Percentiles rank a stretch among this genome's conserved stretches.
These are phyloP conservation scores for Smittia sp. DNA, from an alignment of 2,888 invertebrate genomes.

Conservation along the genomic window DNA sequence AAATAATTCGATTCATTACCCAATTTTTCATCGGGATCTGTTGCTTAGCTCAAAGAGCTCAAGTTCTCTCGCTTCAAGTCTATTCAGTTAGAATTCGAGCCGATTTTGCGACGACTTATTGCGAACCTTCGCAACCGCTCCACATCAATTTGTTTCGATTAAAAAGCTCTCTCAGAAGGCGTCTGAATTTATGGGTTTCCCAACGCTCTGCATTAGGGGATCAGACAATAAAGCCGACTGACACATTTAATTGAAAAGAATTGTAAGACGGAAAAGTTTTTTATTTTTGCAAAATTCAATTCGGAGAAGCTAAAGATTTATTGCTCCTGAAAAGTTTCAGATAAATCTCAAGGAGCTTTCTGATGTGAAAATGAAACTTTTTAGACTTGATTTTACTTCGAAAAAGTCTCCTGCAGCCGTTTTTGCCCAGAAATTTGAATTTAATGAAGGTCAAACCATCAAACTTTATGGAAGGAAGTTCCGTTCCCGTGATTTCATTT, in stretches of 20 bases:
- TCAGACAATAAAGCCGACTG: background rate
- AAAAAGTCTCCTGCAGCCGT: too few species aligned
- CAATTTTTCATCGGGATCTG: too few species aligned
- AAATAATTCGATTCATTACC: too few species aligned
- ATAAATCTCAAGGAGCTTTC: background rate
- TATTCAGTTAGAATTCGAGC: too few species aligned
- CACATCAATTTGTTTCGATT: constrained; percentile 1
- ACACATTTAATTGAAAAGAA: constrained; percentile 12
- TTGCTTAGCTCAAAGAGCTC: too few species aligned
- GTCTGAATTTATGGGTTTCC: background rate
- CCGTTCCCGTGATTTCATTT: too few species aligned
- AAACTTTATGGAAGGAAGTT: too few species aligned
- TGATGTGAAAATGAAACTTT: background rate
- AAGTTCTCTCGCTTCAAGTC: too few species aligned
- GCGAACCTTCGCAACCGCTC: too few species aligned
- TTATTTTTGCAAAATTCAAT: background rate
- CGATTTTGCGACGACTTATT: too few species aligned
- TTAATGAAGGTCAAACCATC: too few species aligned
- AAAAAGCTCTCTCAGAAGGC: background rate
- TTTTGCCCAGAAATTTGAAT: too few species aligned
- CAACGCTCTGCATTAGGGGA: background rate
- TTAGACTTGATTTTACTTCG: background rate
- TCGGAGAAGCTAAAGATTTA: background rate
- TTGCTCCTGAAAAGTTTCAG: background rate
- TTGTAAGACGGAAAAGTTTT: background rate